Evolutionary conservation across 2,888 invertebrate species (phyloP), one percentile per base, ranked within the genome.

Genomic region (Drosophila anomelani): DNA sequence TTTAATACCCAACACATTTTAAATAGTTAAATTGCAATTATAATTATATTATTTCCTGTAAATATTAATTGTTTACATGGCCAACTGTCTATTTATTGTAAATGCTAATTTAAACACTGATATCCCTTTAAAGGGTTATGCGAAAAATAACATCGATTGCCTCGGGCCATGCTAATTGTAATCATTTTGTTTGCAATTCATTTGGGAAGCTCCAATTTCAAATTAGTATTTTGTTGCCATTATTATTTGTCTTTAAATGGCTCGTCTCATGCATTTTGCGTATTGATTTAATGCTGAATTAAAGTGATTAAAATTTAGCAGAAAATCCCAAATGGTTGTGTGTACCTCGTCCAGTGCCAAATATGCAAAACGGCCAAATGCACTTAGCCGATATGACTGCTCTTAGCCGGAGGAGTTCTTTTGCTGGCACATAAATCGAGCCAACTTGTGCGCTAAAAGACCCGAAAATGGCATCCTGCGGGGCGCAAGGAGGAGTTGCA

Each of bases 321-420:
- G 20, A 53, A 53, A 53, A 23, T 3, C 9, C 4, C 8, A 3
- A 13, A 36, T 36, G 36, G 44, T 36, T 20, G 17, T 44, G 38
- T 38, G 39, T 43, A 12, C 44, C 17, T 13, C 23, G 44, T 49
- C 51, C 54, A 59, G 46, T 70, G 78, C 73, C 75, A 86, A 78
- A 84, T 84, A 75, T 75, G 67, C 75, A 75, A 67, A 75, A 75
- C 54, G 74, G 43, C 68, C 47, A 84, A 84, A 84, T 84, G 83
- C 82, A 87, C 87, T 84, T 85, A 85, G 73, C 54, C 58, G 57
- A 63, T 53, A 53, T 58, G 53, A 34, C 51, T 56, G 62, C 58
- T 73, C 32, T 29, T 67, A 36, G 57, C 46, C 38, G 20, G 23
- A 20, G 44, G 23, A 70, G 55, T 23, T 56, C 56, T 43, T 23